Evolutionary conservation across 2,888 invertebrate species (phyloP), one percentile per base, ranked within the genome.

Genomic region (Nebria salina): DNA sequence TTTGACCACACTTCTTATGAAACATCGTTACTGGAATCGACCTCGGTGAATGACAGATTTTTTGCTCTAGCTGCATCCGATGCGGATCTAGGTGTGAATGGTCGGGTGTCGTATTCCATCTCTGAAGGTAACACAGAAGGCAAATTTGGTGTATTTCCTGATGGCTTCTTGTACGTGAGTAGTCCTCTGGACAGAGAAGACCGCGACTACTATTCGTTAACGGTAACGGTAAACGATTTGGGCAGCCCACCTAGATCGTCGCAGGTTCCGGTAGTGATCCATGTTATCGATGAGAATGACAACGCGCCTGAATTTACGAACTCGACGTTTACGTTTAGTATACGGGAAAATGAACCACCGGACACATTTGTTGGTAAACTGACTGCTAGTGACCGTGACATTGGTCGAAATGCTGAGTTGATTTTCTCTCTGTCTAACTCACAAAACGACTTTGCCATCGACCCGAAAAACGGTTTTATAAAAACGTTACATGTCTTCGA

Each of bases 201-300:
- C 84, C 93, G 93, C 85, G 97, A 98, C 88, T 97, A 97, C 88
- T 98, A 97, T 89, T 96, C 96, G 0, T 89, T 98, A 79, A 95
- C 95, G 2, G 93, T 98, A 54, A 92, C 94, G 42, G 98, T 96
- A 1, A 92, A 91, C 77, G 98, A 98, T 89, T 92, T 94, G 77
- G 98, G 96, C 0, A 90, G 88, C 83, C 97, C 94, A 65, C 91
- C 93, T 68, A 92, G 94, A 86, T 95, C 93, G 76, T 97, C 98
- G 0, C 92, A 95, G 75, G 97, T 97, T 2, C 96, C 97, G 7
- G 95, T 98, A 1, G 96, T 97, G 20, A 95, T 98, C 83, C 97
- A 97, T 87, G 94, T 98, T 26, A 93, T 97, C 83, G 99, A 98
- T 89, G 97, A 98, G 89, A 99, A 99, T 89, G 98, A 99, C 89